phyloP scores from a whole-genome alignment of 2,888 invertebrate species.

The Hypolimnas misippus region DNA sequence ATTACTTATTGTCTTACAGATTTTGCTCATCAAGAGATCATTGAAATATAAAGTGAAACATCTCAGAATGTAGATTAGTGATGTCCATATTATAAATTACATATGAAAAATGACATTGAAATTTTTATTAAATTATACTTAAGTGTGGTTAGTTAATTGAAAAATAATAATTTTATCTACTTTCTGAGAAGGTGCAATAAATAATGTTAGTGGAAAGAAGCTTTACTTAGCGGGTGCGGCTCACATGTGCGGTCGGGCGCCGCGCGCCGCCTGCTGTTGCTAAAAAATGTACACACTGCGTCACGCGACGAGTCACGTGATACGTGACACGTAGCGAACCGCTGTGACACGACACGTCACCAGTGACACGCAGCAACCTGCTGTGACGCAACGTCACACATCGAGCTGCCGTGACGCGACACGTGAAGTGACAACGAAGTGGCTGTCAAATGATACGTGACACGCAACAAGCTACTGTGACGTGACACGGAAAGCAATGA shows the following conservation, averaged over 20 bases:
- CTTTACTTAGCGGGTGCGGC: conserved; percentile 62
- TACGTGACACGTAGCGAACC: not conserved
- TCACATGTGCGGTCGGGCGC: conserved; percentile 86
- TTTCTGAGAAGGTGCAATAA: not conserved
- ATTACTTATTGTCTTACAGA: not conserved
- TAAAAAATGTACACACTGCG: conserved; percentile 41
- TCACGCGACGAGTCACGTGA: not conserved
- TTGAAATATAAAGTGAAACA: not conserved
- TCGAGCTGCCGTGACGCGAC: too few species aligned
- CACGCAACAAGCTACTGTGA: too few species aligned
- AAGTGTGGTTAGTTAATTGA: too few species aligned
- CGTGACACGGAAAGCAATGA: too few species aligned
- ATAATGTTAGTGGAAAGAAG: conserved; percentile 35
- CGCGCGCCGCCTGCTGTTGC: conserved; percentile 78
- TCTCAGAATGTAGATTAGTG: not conserved
- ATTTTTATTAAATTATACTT: too few species aligned
- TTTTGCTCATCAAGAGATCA: not conserved
- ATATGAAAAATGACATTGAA: too few species aligned
- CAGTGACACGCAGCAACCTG: too few species aligned
- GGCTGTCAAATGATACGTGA: too few species aligned
- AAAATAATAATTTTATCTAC: not conserved
- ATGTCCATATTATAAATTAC: not conserved
- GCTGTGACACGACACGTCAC: too few species aligned
- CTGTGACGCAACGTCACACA: too few species aligned
- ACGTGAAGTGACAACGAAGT: too few species aligned